Base-by-base conservation (phyloP, 2,888 invertebrate genomes). In the Graphium colonna region DNA sequence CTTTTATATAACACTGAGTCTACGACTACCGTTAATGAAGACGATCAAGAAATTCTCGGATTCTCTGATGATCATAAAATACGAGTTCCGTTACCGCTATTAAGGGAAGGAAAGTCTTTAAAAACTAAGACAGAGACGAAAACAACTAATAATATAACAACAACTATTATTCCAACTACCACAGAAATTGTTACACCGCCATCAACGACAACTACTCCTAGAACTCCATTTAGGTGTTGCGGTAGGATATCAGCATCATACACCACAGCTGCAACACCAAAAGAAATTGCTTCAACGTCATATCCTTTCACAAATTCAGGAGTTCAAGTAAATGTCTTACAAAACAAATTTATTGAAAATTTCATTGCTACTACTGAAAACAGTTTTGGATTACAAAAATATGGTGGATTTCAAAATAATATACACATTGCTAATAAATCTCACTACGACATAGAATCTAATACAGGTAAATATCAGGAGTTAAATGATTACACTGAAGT, bases 1-100 rank as follows among this genome's bases (percentile, higher is more conserved):
- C 82, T 83, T 52, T 65, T 75, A 44, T 50, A 79, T 62, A 89
- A 84, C 45, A 91, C 92, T 3, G 92, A 92, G 64, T 90, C 91
- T 57, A 91, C 91, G 0, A 91, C 92, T 1, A 91, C 91, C 0
- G 85, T 91, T 0, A 91, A 92, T 50, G 93, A 94, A 63, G 94
- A 94, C 62, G 94, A 95, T 60, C 94, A 95, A 60, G 96, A 95
- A 80, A 92, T 95, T 16, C 74, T 95, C 47, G 95, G 95, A 55
- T 95, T 94, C 70, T 95, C 95, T 1, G 95, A 95, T 69, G 94
- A 88, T 53, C 77, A 85, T 43, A 87, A 86, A 71, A 51, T 65
- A 10, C 67, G 68, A 51, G 69, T 71, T 16, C 63, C 71, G 0
- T 65, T 77, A 46, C 67, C 74, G 18, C 70, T 71, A 40, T 48